Evolutionary conservation across 2,888 invertebrate genomes (phyloP).

Genomic region (Sarcophaga subvicina): DNA sequence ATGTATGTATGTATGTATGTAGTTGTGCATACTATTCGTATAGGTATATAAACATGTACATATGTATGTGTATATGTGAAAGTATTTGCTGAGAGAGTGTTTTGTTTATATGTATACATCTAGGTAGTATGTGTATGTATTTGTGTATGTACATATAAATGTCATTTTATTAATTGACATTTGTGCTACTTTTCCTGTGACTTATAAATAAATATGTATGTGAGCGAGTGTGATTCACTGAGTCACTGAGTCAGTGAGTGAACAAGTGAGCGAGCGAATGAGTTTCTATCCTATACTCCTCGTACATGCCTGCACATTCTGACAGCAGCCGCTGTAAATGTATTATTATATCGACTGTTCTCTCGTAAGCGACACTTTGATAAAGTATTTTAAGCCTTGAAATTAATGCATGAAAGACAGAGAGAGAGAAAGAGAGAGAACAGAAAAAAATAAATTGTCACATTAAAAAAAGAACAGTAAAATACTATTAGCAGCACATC

Average conservation of each 20-base stretch:
- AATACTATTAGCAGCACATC: too few relatives aligned
- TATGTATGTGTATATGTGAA: not conserved
- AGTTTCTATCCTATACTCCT: not conserved
- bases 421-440: not conserved
- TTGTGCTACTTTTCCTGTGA: conserved; percentile 42
- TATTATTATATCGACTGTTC: too few relatives aligned
- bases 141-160: conserved; percentile 18
- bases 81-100: conserved; percentile 32
- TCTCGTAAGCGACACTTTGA: conserved; percentile 25
- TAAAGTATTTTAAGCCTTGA: conserved; percentile 18
- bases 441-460: too few relatives aligned
- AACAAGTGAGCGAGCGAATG: not conserved
- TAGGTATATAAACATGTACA: not conserved
- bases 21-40: too few relatives aligned
- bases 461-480: too few relatives aligned
- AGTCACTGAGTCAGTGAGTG: too few relatives aligned
- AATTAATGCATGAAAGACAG: not conserved
- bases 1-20: conserved; percentile 8
- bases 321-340: conserved; percentile 43
- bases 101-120: not conserved
- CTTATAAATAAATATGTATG: not conserved
- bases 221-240: not conserved
- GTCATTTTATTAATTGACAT: conserved; percentile 53
- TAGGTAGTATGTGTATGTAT: not conserved
- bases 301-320: conserved; percentile 9